These are phyloP conservation scores for Bergia puertoricense DNA, from an alignment of 92 coral and sea anemone species.

Conservation along the genomic window DNA sequence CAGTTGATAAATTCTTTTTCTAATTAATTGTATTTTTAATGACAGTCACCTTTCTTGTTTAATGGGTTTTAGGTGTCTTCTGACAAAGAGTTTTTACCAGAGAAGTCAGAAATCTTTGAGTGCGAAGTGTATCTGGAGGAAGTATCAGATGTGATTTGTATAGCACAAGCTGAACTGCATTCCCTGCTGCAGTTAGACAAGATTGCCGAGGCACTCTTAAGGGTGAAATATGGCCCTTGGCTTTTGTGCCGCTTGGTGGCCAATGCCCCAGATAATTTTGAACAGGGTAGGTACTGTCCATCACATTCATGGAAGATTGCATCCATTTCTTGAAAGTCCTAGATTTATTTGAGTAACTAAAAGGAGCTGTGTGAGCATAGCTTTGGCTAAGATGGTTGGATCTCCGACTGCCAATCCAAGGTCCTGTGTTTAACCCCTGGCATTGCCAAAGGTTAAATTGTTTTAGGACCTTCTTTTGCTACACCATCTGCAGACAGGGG, in stretches of 20 bases:
- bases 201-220: constrained; percentile 81
- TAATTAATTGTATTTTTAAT: background rate
- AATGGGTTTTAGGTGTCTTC: constrained; percentile 61
- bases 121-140: constrained; percentile 93
- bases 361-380: too few species aligned
- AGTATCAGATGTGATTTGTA: constrained; percentile 94
- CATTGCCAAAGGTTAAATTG: too few species aligned
- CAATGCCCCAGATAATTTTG: constrained; percentile 95
- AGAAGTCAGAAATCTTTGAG: constrained; percentile 91
- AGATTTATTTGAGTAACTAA: too few species aligned
- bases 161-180: constrained; percentile 94
- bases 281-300: constrained; percentile 71
- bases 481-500: too few species aligned
- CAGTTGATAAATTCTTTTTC: background rate
- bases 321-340: background rate
- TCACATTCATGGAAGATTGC: background rate
- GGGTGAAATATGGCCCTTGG: constrained; percentile 96
- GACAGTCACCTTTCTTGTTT: background rate
- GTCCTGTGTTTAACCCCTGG: too few species aligned
- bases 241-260: constrained; percentile 83
- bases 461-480: too few species aligned
- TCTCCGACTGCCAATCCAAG: too few species aligned
- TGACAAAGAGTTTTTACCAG: constrained; percentile 84
- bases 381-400: too few species aligned
- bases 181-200: constrained; percentile 76